Conservation (phyloP, 1,140 invertebrate species). For the Agrypnia vestita region DNA sequence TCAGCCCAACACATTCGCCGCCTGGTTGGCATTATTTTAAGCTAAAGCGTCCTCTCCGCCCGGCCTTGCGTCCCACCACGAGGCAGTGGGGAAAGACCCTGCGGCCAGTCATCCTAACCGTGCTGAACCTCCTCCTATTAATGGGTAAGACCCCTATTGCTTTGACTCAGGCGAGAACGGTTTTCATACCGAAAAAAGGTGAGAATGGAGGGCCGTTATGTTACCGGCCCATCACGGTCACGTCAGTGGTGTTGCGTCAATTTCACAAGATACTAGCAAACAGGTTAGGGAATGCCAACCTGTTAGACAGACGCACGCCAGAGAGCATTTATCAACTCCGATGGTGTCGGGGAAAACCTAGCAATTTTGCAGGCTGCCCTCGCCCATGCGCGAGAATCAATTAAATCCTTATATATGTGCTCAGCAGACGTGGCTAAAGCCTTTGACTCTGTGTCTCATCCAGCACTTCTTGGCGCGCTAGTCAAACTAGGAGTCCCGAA, state of each 20-base stretch:
- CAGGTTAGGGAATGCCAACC: conserved; percentile 58
- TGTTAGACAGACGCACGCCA: conserved; percentile 62
- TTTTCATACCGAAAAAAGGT: background rate
- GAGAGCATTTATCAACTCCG: conserved; percentile 63
- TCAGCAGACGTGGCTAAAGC: conserved; percentile 64
- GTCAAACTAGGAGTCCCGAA: conserved; percentile 56
- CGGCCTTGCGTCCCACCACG: no score
- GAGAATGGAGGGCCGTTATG: conserved; percentile 52
- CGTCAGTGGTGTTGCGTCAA: conserved; percentile 63
- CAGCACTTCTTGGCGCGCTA: conserved; percentile 61
- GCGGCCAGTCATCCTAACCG: background rate
- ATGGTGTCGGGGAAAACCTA: conserved; percentile 64
- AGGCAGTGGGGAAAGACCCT: conserved; percentile 15
- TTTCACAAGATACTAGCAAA: conserved; percentile 64
- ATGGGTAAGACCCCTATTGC: background rate
- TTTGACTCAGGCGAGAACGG: background rate
- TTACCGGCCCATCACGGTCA: conserved; percentile 67
- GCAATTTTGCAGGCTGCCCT: background rate
- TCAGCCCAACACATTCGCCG: no score
- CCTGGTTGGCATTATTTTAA: no score
- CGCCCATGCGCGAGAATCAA: no score
- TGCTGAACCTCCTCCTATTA: background rate
- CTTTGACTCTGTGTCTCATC: conserved; percentile 66
- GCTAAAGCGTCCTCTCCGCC: no score
- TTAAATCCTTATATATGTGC: conserved; percentile 61